Evolutionary conservation across 2,113 vertebrate species (phyloP).

Genomic region (Candoia aspera): DNA sequence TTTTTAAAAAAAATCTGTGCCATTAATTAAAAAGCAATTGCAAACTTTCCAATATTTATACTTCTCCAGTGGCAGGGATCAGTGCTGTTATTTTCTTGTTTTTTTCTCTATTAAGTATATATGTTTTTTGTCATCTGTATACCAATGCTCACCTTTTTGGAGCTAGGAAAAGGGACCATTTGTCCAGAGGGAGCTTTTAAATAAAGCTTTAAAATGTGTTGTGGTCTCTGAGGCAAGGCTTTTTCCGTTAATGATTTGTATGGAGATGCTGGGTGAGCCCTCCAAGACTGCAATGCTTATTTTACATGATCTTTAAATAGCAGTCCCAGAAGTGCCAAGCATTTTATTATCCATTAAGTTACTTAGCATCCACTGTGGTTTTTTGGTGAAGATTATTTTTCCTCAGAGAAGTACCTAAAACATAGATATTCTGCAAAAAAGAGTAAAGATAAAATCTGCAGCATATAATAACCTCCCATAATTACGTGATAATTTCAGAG

Average conservation of each 20-base stretch:
- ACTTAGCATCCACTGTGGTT: conserved; percentile 68
- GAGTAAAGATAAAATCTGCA: conserved; percentile 47
- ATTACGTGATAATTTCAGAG: conserved; percentile 42
- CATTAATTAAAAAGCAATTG: background rate
- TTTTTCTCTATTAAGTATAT: background rate
- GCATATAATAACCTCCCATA: conserved; percentile 44
- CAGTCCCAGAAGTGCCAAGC: conserved; percentile 68
- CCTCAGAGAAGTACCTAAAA: conserved; percentile 68
- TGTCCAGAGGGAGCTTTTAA: conserved; percentile 45
- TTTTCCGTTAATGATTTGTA: conserved; percentile 61
- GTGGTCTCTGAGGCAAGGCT: conserved; percentile 45
- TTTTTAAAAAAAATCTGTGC: background rate
- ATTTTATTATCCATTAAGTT: conserved; percentile 79
- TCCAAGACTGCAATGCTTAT: conserved; percentile 66
- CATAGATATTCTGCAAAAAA: conserved; percentile 53
- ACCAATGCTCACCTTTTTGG: background rate
- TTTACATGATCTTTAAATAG: conserved; percentile 78
- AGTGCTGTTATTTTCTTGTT: background rate
- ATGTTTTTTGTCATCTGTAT: conserved; percentile 9
- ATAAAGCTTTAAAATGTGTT: conserved; percentile 43
- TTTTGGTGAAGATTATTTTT: conserved; percentile 62
- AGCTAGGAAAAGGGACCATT: conserved; percentile 40
- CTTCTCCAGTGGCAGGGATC: background rate
- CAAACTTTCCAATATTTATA: conserved; percentile 11
- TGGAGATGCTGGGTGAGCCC: conserved; percentile 65